phyloP scores from a whole-genome alignment of 2,113 vertebrate species.

The Sisor rabdophorus region DNA sequence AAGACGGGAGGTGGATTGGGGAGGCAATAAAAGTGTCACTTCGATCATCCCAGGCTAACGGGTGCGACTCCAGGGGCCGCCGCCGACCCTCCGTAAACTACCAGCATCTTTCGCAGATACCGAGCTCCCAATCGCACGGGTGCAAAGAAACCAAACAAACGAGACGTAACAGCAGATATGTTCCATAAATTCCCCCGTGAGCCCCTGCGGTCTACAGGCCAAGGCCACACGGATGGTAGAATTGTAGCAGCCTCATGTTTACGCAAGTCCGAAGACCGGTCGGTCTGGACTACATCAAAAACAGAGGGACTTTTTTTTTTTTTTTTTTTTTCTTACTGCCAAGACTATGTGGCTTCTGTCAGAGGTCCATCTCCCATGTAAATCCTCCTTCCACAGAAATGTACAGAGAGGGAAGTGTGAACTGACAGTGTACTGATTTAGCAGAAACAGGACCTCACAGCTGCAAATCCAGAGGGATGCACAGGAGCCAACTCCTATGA shows the following conservation, averaged over 20 bases:
- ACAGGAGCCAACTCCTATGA: background rate
- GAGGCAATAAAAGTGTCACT: slow-evolving; percentile 34
- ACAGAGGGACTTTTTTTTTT: slow-evolving; percentile 15
- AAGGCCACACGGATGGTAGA: slow-evolving; percentile 55
- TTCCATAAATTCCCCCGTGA: slow-evolving; percentile 43
- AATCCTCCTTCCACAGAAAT: slow-evolving; percentile 16
- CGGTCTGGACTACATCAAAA: slow-evolving; percentile 41
- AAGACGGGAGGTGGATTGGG: background rate
- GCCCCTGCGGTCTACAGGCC: slow-evolving; percentile 22
- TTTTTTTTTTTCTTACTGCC: background rate
- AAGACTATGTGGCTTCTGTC: slow-evolving; percentile 45
- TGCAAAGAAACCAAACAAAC: slow-evolving; percentile 34
- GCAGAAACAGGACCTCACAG: slow-evolving; percentile 17
- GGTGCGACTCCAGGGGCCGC: slow-evolving; percentile 3
- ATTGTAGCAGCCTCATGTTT: slow-evolving; percentile 44
- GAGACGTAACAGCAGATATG: slow-evolving; percentile 45
- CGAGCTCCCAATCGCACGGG: background rate
- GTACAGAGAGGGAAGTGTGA: slow-evolving; percentile 15
- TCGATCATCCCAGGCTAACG: slow-evolving; percentile 15
- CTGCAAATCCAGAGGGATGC: slow-evolving; percentile 15
- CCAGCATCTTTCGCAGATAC: slow-evolving; percentile 20
- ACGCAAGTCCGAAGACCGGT: slow-evolving; percentile 22
- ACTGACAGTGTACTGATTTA: slow-evolving; percentile 28
- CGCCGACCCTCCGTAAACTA: slow-evolving; percentile 10
- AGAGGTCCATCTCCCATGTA: slow-evolving; percentile 27